phyloP scores from a whole-genome alignment of 2,113 vertebrate genomes.

The Eptesicus fuscus region DNA sequence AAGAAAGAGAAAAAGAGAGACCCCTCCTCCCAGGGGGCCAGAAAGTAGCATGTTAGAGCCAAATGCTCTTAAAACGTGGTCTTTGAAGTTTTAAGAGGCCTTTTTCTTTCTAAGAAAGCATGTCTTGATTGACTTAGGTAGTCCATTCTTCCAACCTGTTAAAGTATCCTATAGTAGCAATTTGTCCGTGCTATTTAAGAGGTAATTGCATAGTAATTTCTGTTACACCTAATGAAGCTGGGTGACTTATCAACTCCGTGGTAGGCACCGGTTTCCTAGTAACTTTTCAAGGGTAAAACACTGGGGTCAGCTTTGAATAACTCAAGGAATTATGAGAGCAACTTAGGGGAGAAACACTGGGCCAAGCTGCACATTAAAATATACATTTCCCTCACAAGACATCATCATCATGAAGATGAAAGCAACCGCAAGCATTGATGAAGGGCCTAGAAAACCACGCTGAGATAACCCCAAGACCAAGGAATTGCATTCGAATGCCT shows the following conservation, averaged over 20 bases:
- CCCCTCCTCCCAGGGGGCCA: not conserved
- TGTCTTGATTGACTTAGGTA: not conserved
- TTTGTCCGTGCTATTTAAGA: not conserved
- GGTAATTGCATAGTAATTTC: not conserved
- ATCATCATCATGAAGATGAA: not conserved
- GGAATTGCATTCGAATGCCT: not conserved
- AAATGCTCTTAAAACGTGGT: not conserved
- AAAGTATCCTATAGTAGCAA: too few species aligned
- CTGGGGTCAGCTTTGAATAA: constrained; percentile 27
- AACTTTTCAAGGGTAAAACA: not conserved
- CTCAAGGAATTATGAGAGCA: not conserved
- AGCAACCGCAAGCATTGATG: not conserved
- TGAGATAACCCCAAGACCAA: not conserved
- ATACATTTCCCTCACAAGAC: not conserved
- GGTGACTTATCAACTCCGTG: not conserved
- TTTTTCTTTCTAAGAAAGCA: not conserved
- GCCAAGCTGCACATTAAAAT: not conserved
- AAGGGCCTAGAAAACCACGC: not conserved
- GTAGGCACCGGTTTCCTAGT: not conserved
- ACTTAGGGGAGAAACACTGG: not conserved
- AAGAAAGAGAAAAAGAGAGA: not conserved
- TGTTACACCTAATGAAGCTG: not conserved
- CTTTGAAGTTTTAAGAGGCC: not conserved
- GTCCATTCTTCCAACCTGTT: not conserved
- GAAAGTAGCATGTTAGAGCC: not conserved